phyloP scores from a whole-genome alignment of 64 coral and sea anemone genomes.

The Acropora yongei region DNA sequence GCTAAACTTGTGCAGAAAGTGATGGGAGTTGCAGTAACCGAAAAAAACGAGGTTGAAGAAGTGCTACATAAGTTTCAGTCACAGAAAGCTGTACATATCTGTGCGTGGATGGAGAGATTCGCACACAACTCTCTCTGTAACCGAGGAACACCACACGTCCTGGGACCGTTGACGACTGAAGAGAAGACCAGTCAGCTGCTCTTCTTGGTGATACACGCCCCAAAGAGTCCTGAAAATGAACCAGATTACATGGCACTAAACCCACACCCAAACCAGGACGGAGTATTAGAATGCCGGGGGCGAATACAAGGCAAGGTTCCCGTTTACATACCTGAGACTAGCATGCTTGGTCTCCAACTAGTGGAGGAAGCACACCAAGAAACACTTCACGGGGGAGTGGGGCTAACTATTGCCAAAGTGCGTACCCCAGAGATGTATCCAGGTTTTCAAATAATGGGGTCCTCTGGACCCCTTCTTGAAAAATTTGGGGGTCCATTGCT shows the following conservation, averaged over 20 bases:
- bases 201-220: not conserved
- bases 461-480: too few species aligned
- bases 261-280: too few species aligned
- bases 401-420: too few species aligned
- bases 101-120: not conserved
- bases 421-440: too few species aligned
- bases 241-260: too few species aligned
- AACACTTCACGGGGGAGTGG: conserved; percentile 46
- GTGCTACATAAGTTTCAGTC: conserved; percentile 27
- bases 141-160: not conserved
- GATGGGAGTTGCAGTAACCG: not conserved
- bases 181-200: conserved; percentile 29
- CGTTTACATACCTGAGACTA: too few species aligned
- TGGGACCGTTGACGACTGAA: conserved; percentile 32
- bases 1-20: conserved; percentile 32
- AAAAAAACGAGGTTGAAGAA: not conserved
- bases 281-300: too few species aligned
- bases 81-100: conserved; percentile 19
- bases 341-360: not conserved
- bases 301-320: too few species aligned
- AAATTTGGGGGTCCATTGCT: too few species aligned
- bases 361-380: conserved; percentile 23
- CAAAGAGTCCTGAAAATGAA: too few species aligned
- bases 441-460: too few species aligned
- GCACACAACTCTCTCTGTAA: conserved; percentile 1